Evolutionary conservation across 2,113 vertebrate genomes (phyloP), one percentile per base, ranked within the genome.

Genomic region (Toxotes chatareus): DNA sequence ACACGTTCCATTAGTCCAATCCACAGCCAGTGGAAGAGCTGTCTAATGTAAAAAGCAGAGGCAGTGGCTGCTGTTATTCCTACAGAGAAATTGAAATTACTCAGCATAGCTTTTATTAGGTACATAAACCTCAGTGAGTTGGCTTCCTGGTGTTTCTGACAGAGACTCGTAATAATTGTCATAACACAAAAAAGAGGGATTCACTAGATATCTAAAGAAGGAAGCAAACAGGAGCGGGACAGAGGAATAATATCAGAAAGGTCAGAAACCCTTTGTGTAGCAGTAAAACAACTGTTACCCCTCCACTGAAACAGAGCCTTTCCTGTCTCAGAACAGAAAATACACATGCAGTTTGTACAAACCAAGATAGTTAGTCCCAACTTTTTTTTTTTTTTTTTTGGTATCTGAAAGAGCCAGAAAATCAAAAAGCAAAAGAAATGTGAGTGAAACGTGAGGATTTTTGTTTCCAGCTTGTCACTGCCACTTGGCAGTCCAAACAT

Each of bases 41-140:
- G 70, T 68, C 60, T 76, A 78, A 79, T 85, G 73, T 81, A 74
- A 83, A 85, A 83, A 71, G 68, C 59, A 73, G 61, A 79, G 76
- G 63, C 79, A 79, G 74, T 64, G 23, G 57, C 73, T 84, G 83
- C 74, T 76, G 82, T 85, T 86, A 66, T 83, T 80, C 40, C 84
- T 91, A 88, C 73, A 85, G 76, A 84, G 64, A 86, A 92, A 90
- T 74, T 88, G 42, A 92, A 94, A 93, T 93, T 81, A 91, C 89
- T 84, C 84, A 83, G 86, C 75, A 60, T 73, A 34, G 80, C 74
- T 94, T 93, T 92, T 89, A 92, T 89, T 82, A 86, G 72, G 61
- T 76, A 84, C 86, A 92, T 91, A 88, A 91, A 92, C 67, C 78
- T 75, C 76, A 47, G 79, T 68, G 76, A 88, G 70, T 80, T 88